Percentiles rank a stretch among this genome's conserved stretches.
These are phyloP conservation scores for Eunapius fragilis DNA, from an alignment of 37 sponge, comb jelly and placozoan genomes.

Conservation along the genomic window DNA sequence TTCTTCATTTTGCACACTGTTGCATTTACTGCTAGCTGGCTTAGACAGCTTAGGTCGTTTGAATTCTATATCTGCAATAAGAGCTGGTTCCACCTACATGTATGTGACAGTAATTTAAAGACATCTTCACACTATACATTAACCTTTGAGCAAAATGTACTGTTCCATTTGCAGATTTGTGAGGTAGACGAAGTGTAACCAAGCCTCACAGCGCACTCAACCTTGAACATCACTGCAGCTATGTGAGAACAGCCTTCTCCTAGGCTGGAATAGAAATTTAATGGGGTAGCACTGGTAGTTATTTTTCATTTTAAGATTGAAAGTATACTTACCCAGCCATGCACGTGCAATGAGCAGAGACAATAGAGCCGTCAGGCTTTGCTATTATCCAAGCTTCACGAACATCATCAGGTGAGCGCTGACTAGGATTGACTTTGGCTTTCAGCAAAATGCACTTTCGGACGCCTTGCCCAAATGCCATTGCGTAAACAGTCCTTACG, in stretches of 20 bases:
- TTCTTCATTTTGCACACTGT: too few species aligned
- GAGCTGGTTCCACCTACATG: too few species aligned
- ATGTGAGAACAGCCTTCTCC: slow-evolving; percentile 26
- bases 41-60: too few species aligned
- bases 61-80: too few species aligned
- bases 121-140: too few species aligned
- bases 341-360: slow-evolving; percentile 17
- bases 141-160: too few species aligned
- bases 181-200: slow-evolving; percentile 9
- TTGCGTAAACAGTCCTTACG: slow-evolving; percentile 2
- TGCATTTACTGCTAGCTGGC: too few species aligned
- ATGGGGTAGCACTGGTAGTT: background rate
- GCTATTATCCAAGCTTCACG: slow-evolving; percentile 22
- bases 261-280: background rate
- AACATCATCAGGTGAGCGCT: slow-evolving; percentile 10
- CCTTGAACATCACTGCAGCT: slow-evolving; percentile 24
- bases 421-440: slow-evolving; percentile 38
- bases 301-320: too few species aligned
- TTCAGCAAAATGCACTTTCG: slow-evolving; percentile 12
- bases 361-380: background rate
- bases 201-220: slow-evolving; percentile 22
- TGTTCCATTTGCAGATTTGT: background rate
- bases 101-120: too few species aligned
- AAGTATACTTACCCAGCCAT: too few species aligned
- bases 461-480: background rate